Evolutionary conservation across 2,113 vertebrate species (phyloP).

Genomic region (Pomatorhinus ruficollis): DNA sequence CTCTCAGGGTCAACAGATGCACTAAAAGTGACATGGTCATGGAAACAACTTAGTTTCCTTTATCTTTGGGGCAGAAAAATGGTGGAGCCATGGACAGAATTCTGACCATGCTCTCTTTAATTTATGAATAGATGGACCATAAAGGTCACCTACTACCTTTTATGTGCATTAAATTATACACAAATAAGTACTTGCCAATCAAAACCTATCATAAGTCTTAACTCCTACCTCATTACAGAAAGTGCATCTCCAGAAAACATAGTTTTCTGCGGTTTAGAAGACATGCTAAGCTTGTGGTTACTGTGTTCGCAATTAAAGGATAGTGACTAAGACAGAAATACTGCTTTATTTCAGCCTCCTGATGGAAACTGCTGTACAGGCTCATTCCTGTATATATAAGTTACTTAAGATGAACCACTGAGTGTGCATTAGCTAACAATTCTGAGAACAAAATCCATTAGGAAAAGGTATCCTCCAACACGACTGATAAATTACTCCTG

Average conservation of each 20-base stretch:
- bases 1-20: neutral
- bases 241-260: neutral
- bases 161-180: neutral
- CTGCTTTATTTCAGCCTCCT: neutral
- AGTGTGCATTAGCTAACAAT: neutral
- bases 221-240: neutral
- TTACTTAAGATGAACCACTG: neutral
- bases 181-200: neutral
- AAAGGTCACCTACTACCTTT: neutral
- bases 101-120: neutral
- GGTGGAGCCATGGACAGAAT: neutral
- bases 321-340: neutral
- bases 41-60: neutral
- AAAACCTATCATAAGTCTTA: neutral
- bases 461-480: neutral
- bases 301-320: neutral
- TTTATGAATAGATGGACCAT: neutral
- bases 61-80: neutral
- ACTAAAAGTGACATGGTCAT: neutral
- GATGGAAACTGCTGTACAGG: neutral
- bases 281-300: neutral
- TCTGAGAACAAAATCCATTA: neutral
- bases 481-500: neutral
- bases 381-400: neutral
- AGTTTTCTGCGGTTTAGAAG: neutral